Percentiles rank a stretch among this genome's conserved stretches.
Conservation (phyloP, 1,140 invertebrate species). For the Procambarus virginalis region DNA sequence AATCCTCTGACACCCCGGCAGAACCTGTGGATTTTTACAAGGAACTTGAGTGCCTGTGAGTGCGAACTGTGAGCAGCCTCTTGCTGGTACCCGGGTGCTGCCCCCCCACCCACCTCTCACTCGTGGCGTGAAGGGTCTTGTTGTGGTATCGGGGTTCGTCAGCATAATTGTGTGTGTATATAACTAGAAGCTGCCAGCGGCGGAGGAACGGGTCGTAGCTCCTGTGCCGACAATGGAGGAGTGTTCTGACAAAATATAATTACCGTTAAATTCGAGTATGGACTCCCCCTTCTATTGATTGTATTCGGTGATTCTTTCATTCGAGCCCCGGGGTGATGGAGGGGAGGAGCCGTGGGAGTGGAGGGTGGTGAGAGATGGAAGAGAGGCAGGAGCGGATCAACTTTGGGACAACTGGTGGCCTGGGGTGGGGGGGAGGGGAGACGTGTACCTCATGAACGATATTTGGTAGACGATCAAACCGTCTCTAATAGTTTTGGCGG, state of each 20-base stretch:
- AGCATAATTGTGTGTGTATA: background rate
- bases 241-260: constrained; percentile 37
- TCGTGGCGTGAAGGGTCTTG: too few species aligned
- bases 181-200: background rate
- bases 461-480: constrained; percentile 15
- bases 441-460: background rate
- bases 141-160: background rate
- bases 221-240: background rate
- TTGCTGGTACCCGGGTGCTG: too few species aligned
- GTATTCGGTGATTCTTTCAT: constrained; percentile 57
- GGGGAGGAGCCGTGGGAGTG: too few species aligned
- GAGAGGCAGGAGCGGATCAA: background rate
- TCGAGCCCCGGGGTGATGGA: constrained; percentile 3
- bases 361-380: too few species aligned
- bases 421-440: background rate
- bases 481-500: constrained; percentile 28
- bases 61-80: too few species aligned
- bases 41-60: too few species aligned
- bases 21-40: too few species aligned
- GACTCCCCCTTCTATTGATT: constrained; percentile 48
- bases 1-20: too few species aligned
- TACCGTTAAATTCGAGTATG: constrained; percentile 54
- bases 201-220: background rate
- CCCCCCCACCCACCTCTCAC: too few species aligned
- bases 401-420: background rate